Evolutionary conservation across 2,113 vertebrate species (phyloP), one percentile per base, ranked within the genome.

Genomic region (Eira barbara): DNA sequence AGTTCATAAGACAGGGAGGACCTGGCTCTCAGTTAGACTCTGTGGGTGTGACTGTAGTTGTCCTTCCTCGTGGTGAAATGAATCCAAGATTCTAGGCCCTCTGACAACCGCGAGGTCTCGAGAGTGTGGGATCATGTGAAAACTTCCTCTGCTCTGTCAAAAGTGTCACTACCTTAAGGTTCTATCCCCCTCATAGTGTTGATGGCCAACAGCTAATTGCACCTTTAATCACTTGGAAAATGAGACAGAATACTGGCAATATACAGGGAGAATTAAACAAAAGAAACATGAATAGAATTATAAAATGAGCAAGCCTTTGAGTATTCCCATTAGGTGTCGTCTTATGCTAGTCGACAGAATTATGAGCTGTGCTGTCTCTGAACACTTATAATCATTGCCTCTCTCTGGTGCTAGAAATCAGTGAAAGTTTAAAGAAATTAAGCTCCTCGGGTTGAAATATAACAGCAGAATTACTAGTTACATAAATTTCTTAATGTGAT

Each of bases 181-280:
- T 95, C 52, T 86, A 52, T 45, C 23, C 29, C 34, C 45, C 79
- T 81, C 61, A 63, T 14, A 3, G 21, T 95, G 10, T 45, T 91
- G 91, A 92, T 59, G 59, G 23, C 34, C 42, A 34, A 52, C 13
- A 87, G 21, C 42, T 61, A 91, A 96, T 63, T 87, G 14, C 57
- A 36, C 39, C 36, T 89, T 96, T 84, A 90, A 36, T 96, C 20
- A 47, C 42, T 80, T 90, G 23, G 80, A 93, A 94, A 96, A 59
- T 52, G 71, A 45, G 31, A 80, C 36, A 80, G 34, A 83, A 84
- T 71, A 63, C 73, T 87, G 42, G 14, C 47, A 74, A 21, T 79
- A 69, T 91, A 91, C 15, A 91, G 91, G n/a, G 65, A 97, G n/a
- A 94, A 95, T 93, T 85, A 88, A 67, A 65, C 42, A 93, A 93